phyloP scores from a whole-genome alignment of 2,888 invertebrate genomes.

The Zootermopsis nevadensis region DNA sequence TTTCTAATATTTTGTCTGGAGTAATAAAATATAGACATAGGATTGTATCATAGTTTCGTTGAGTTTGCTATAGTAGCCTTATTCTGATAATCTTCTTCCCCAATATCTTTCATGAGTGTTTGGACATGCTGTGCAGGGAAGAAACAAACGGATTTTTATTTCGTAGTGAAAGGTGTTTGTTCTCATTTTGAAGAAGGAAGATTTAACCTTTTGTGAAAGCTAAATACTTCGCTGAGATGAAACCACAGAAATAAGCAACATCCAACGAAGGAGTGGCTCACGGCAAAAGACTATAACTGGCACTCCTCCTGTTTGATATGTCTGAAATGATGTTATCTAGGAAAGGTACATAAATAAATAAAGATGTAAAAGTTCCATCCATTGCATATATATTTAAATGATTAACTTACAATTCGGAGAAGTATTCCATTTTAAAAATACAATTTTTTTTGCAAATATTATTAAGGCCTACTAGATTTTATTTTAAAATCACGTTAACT shows the following conservation, averaged over 20 bases:
- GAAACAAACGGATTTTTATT: not conserved
- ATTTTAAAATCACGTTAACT: too few relatives aligned
- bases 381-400: too few relatives aligned
- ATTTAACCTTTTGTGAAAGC: not conserved
- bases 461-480: too few relatives aligned
- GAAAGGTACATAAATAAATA: not conserved
- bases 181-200: not conserved
- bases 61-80: too few relatives aligned
- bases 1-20: too few relatives aligned
- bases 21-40: too few relatives aligned
- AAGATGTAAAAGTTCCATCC: not conserved
- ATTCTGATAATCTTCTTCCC: too few relatives aligned
- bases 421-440: not conserved
- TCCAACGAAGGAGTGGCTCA: not conserved
- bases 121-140: too few relatives aligned
- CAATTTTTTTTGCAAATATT: too few relatives aligned
- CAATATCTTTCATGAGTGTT: too few relatives aligned
- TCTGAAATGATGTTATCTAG: not conserved
- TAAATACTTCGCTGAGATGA: not conserved
- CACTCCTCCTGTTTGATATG: not conserved
- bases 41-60: too few relatives aligned
- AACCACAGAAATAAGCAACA: not conserved
- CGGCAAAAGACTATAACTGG: not conserved
- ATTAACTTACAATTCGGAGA: not conserved
- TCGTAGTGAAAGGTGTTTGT: not conserved